Conservation (phyloP, 2,888 invertebrate genomes). For the Ophion obscuratus region DNA sequence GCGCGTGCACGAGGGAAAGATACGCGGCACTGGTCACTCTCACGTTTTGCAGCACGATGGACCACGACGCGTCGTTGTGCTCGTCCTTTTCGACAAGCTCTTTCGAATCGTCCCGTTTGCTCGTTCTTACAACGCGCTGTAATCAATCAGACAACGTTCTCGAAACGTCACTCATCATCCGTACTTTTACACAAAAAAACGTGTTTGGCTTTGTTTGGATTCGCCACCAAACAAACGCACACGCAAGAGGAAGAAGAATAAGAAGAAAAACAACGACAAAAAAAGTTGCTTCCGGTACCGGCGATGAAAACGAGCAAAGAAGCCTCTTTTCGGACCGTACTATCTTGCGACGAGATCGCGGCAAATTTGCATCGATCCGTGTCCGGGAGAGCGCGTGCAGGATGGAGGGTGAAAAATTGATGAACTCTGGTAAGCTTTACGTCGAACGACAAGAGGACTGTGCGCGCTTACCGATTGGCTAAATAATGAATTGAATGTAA, state of each 20-base stretch:
- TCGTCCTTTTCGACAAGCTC: no score
- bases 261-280: no score
- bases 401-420: slow-evolving; percentile 60
- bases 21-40: not conserved
- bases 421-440: slow-evolving; percentile 53
- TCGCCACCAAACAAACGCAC: no score
- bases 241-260: no score
- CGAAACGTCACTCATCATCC: slow-evolving; percentile 2
- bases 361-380: not conserved
- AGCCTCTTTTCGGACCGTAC: not conserved
- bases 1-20: not conserved
- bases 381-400: not conserved
- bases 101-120: not conserved
- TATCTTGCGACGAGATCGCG: not conserved
- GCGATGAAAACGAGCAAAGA: no score
- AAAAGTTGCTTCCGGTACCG: no score
- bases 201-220: no score
- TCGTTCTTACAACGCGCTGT: slow-evolving; percentile 10
- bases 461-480: slow-evolving; percentile 74
- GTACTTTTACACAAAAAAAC: not conserved
- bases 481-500: slow-evolving; percentile 79
- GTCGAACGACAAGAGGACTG: slow-evolving; percentile 70
- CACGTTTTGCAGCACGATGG: no score
- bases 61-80: no score
- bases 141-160: slow-evolving; percentile 47